These are phyloP conservation scores for Drosophila biarmipes DNA, from an alignment of 1,140 invertebrate genomes.

Conservation along the genomic window DNA sequence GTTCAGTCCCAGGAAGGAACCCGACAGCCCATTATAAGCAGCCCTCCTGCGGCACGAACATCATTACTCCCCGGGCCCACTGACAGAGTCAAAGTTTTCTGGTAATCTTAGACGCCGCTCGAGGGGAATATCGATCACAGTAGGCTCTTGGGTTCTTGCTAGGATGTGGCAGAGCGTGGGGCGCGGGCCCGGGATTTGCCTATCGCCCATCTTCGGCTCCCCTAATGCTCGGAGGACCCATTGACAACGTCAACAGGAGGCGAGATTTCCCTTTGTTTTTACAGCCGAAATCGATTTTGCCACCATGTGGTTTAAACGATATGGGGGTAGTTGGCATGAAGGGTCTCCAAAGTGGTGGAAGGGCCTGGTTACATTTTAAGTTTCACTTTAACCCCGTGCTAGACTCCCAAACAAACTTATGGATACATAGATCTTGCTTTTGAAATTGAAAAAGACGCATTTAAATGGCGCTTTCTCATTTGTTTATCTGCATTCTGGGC, in stretches of 20 bases:
- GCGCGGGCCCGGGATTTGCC: constrained; percentile 5
- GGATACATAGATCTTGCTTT: too few species aligned
- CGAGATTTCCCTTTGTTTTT: constrained; percentile 25
- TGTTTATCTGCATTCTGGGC: constrained; percentile 20
- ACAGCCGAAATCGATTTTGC: constrained; percentile 20
- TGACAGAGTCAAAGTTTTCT: constrained; percentile 23
- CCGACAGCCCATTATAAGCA: constrained; percentile 5
- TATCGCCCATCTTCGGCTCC: constrained; percentile 23
- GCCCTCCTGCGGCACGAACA: constrained; percentile 5
- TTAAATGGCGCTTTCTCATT: not conserved
- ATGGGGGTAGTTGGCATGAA: constrained; percentile 1
- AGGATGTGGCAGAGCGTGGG: not conserved
- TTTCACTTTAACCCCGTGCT: too few species aligned
- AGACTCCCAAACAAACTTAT: too few species aligned
- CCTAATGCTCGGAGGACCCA: constrained; percentile 21
- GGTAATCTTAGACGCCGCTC: constrained; percentile 19
- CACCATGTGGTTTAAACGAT: constrained; percentile 8
- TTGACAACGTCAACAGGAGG: constrained; percentile 30
- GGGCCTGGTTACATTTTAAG: too few species aligned
- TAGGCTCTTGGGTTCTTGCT: not conserved
- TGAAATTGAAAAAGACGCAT: not conserved
- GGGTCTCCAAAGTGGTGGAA: not conserved
- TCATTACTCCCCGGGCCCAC: constrained; percentile 8
- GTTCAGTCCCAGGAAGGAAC: constrained; percentile 25
- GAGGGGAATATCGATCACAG: constrained; percentile 1